These are phyloP conservation scores for Pterostichus madidus DNA, from an alignment of 2,888 invertebrate genomes.

Conservation along the genomic window DNA sequence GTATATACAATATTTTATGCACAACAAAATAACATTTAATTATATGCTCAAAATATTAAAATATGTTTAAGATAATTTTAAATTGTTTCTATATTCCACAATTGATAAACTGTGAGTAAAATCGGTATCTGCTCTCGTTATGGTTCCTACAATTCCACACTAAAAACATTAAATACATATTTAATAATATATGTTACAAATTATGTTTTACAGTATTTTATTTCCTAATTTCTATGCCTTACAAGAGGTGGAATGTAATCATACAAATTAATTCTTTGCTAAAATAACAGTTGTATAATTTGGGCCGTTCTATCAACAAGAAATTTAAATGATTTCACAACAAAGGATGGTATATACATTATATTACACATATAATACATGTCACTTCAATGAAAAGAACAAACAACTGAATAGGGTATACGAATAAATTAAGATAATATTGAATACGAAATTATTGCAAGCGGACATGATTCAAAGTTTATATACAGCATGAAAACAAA, in stretches of 20 bases:
- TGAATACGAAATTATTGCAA: conserved; percentile 3
- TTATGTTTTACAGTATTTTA: conserved; percentile 26
- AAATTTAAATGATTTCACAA: conserved; percentile 2
- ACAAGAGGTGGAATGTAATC: conserved; percentile 46
- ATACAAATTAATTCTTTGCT: conserved; percentile 25
- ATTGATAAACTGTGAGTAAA: no score
- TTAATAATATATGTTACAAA: no score
- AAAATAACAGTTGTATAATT: conserved; percentile 50
- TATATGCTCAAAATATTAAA: no score
- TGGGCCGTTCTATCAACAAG: neutral
- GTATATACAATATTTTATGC: no score
- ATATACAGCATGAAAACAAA: conserved; percentile 25
- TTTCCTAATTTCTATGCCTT: conserved; percentile 43
- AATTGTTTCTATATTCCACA: no score
- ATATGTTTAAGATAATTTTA: no score
- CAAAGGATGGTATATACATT: conserved; percentile 49
- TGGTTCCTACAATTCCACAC: no score
- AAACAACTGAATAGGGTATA: neutral
- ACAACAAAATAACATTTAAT: no score
- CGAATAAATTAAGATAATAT: neutral
- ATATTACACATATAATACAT: conserved; percentile 58
- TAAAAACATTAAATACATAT: no score
- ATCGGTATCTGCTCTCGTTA: no score
- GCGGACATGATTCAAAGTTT: conserved; percentile 23
- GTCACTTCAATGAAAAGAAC: conserved; percentile 14